These are phyloP conservation scores for Oriolus oriolus DNA, from an alignment of 2,113 vertebrate genomes.

Conservation along the genomic window DNA sequence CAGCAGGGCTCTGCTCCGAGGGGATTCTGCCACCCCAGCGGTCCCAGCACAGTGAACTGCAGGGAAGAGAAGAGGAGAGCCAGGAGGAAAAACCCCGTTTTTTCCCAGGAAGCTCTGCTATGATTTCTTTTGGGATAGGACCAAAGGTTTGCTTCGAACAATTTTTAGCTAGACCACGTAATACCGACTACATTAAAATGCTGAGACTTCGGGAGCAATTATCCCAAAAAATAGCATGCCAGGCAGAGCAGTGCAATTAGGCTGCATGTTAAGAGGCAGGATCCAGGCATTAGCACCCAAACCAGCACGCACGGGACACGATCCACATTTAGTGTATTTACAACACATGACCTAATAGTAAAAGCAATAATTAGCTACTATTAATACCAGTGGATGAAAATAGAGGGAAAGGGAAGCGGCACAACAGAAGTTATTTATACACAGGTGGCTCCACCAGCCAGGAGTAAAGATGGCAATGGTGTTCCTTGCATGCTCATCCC, in stretches of 20 bases:
- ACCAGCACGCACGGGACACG: not conserved
- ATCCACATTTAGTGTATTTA: conserved; percentile 19
- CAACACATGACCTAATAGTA: conserved; percentile 39
- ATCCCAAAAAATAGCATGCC: conserved; percentile 16
- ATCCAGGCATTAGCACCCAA: conserved; percentile 4
- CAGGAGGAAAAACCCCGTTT: not conserved
- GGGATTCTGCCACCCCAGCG: not conserved
- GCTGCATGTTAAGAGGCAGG: conserved; percentile 20
- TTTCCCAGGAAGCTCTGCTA: not conserved
- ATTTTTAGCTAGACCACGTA: not conserved
- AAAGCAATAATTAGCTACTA: conserved; percentile 57
- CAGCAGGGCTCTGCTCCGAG: not conserved
- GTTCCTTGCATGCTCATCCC: rapidly evolving
- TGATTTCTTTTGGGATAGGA: not conserved
- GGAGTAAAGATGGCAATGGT: not conserved
- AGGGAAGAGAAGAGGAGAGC: not conserved
- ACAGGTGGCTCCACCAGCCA: not conserved
- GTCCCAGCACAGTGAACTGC: not conserved
- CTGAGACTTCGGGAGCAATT: conserved; percentile 43
- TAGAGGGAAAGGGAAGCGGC: not conserved
- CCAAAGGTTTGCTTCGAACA: not conserved
- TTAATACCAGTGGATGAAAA: conserved; percentile 23
- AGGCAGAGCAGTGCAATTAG: conserved; percentile 20
- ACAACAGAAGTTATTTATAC: not conserved
- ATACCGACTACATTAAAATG: not conserved